These are phyloP conservation scores for Sycophila sp. DNA, from an alignment of 1,140 invertebrate genomes.

Conservation along the genomic window DNA sequence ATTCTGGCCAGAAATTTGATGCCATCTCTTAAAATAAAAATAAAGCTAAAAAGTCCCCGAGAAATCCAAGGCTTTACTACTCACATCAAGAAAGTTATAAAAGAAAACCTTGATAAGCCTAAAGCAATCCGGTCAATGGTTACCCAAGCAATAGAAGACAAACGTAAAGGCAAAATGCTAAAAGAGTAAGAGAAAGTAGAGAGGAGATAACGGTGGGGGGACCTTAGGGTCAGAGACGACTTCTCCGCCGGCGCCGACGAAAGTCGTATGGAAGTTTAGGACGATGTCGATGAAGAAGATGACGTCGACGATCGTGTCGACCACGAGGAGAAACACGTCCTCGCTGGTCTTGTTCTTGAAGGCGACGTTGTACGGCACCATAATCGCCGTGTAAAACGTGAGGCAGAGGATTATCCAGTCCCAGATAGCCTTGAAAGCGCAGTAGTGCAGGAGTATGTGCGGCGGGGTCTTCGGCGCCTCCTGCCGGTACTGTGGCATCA, in stretches of 20 bases:
- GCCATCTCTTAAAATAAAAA: too few species aligned
- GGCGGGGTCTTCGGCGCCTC: slow-evolving; percentile 99
- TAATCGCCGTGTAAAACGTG: slow-evolving; percentile 99
- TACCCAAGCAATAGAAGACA: neutral
- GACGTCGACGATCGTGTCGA: slow-evolving; percentile 99
- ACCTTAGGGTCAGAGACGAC: slow-evolving; percentile 98
- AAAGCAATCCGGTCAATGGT: neutral
- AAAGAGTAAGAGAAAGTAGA: too few species aligned
- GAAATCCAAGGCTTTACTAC: too few species aligned
- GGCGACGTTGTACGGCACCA: slow-evolving; percentile 99
- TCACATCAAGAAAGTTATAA: too few species aligned
- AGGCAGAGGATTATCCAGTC: slow-evolving; percentile 99
- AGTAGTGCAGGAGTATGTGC: slow-evolving; percentile 97
- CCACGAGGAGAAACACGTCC: slow-evolving; percentile 95
- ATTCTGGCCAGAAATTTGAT: too few species aligned
- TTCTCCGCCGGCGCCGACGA: slow-evolving; percentile 97
- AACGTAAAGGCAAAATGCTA: too few species aligned
- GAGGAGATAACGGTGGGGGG: too few species aligned
- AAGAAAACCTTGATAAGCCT: too few species aligned
- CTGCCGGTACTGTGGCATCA: slow-evolving; percentile 98
- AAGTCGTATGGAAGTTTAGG: slow-evolving; percentile 99
- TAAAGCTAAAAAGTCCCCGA: too few species aligned
- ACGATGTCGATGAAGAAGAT: slow-evolving; percentile 99
- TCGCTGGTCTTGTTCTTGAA: slow-evolving; percentile 99
- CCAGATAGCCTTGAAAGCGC: slow-evolving; percentile 98